Evolutionary conservation across 2,797 vertebrate species (phyloP).

Genomic region (Synaphobranchus kaupii): DNA sequence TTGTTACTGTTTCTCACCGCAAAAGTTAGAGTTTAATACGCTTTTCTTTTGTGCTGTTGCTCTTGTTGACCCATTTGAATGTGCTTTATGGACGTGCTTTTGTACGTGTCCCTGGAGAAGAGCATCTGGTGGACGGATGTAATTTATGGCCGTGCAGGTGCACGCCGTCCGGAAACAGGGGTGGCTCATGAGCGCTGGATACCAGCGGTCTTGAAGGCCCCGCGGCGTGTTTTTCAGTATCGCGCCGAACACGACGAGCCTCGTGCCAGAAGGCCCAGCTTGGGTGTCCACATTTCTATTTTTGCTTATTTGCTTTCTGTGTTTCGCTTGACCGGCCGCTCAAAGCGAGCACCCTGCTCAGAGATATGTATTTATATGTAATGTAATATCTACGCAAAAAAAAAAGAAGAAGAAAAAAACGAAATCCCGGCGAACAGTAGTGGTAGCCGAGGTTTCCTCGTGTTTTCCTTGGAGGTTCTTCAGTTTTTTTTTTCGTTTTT

Average conservation of each 20-base stretch:
- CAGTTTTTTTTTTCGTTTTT: slow-evolving; percentile 68
- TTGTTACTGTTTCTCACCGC: too few relatives aligned
- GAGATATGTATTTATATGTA: slow-evolving; percentile 59
- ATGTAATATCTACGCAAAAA: slow-evolving; percentile 61
- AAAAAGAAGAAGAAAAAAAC: slow-evolving; percentile 63
- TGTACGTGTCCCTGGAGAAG: not conserved
- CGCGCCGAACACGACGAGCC: not conserved
- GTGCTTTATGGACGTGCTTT: not conserved
- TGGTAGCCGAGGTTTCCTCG: slow-evolving; percentile 49
- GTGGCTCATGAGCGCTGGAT: not conserved
- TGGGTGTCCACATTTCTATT: slow-evolving; percentile 46
- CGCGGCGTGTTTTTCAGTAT: not conserved
- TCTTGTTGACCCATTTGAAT: too few relatives aligned
- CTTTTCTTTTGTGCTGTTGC: too few relatives aligned
- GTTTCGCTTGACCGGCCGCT: slow-evolving; percentile 51
- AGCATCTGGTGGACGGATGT: too few relatives aligned
- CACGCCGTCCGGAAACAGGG: not conserved
- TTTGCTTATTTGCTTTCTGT: slow-evolving; percentile 50
- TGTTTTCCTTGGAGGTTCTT: slow-evolving; percentile 65
- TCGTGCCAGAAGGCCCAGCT: not conserved
- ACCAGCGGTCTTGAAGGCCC: not conserved
- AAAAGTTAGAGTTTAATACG: too few relatives aligned
- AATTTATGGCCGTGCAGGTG: not conserved
- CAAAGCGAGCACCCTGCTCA: slow-evolving; percentile 41
- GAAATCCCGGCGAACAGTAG: slow-evolving; percentile 58